Conservation (phyloP, 2,888 invertebrate species). For the Volucella zonaria region DNA sequence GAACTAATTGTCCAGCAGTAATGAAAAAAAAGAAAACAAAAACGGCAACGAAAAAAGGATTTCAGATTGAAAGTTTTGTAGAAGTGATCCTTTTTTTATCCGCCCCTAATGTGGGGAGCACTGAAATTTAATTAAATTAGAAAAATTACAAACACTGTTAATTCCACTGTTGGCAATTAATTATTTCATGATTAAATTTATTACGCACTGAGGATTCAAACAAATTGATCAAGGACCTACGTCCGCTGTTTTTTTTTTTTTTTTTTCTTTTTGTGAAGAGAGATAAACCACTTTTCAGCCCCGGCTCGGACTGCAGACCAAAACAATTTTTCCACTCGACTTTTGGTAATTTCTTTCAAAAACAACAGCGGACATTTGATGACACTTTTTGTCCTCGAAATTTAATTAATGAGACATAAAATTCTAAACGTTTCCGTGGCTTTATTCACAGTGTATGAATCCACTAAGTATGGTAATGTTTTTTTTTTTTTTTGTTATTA, state of each 20-base stretch:
- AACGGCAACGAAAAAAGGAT: constrained; percentile 2
- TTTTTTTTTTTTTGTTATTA: neutral
- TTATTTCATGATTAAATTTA: constrained; percentile 66
- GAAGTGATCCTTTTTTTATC: constrained; percentile 10
- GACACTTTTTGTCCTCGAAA: constrained; percentile 68
- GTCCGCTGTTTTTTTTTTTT: too few relatives aligned
- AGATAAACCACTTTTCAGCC: constrained; percentile 2
- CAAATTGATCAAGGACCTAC: constrained; percentile 60
- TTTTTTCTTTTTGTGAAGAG: constrained; percentile 3
- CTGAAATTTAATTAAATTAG: constrained; percentile 60
- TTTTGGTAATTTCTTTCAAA: constrained; percentile 42
- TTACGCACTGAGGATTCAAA: constrained; percentile 49
- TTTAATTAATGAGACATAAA: constrained; percentile 72
- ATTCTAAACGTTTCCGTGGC: constrained; percentile 54
- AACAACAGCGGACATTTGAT: constrained; percentile 57
- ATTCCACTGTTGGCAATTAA: constrained; percentile 58
- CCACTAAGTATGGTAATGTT: constrained; percentile 43
- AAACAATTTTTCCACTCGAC: neutral
- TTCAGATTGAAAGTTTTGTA: constrained; percentile 12
- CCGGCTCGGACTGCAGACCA: neutral
- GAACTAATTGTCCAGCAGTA: constrained; percentile 10
- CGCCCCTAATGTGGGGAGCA: neutral
- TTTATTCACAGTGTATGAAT: constrained; percentile 8
- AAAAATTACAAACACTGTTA: constrained; percentile 58
- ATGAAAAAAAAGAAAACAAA: constrained; percentile 2